A percentile compares a stretch with the other conserved stretches of the same genome.
These are phyloP conservation scores for Ancistrus triradiatus DNA, from an alignment of 2,113 vertebrate species.

Conservation along the genomic window DNA sequence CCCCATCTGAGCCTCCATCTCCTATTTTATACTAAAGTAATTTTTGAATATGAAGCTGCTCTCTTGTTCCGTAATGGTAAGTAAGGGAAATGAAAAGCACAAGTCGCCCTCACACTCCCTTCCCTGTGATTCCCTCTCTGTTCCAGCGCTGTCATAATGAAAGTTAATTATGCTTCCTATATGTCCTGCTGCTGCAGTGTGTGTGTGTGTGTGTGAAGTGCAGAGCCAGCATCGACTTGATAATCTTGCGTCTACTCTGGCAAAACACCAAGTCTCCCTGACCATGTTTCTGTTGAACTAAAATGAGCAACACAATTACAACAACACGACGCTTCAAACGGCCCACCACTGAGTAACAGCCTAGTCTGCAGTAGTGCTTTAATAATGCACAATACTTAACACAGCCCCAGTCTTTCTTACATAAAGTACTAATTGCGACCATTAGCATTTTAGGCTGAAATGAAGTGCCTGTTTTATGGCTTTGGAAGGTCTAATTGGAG, in stretches of 20 bases:
- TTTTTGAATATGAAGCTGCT: too few species aligned
- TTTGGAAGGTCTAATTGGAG: conserved; percentile 22
- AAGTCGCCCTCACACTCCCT: too few species aligned
- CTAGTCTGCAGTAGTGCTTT: conserved; percentile 6
- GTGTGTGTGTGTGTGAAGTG: too few species aligned
- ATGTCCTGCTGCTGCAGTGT: too few species aligned
- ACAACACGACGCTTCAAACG: conserved; percentile 11
- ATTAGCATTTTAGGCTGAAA: conserved; percentile 15
- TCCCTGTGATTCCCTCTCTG: too few species aligned
- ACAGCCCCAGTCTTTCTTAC: conserved; percentile 25
- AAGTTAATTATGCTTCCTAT: too few species aligned
- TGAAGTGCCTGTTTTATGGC: conserved; percentile 17
- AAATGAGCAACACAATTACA: conserved; percentile 21
- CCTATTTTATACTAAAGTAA: too few species aligned
- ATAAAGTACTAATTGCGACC: conserved; percentile 34
- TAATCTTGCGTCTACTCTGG: too few species aligned
- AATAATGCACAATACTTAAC: conserved; percentile 22
- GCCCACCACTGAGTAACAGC: conserved; percentile 8
- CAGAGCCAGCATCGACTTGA: background rate
- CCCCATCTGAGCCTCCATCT: too few species aligned
- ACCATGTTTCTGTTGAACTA: conserved; percentile 9
- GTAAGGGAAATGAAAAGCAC: too few species aligned
- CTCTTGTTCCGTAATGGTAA: too few species aligned
- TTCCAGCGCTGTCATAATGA: too few species aligned
- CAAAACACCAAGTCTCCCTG: conserved; percentile 34